These are phyloP conservation scores for Falco concolor DNA, from an alignment of 2,797 vertebrate genomes.

Conservation along the genomic window DNA sequence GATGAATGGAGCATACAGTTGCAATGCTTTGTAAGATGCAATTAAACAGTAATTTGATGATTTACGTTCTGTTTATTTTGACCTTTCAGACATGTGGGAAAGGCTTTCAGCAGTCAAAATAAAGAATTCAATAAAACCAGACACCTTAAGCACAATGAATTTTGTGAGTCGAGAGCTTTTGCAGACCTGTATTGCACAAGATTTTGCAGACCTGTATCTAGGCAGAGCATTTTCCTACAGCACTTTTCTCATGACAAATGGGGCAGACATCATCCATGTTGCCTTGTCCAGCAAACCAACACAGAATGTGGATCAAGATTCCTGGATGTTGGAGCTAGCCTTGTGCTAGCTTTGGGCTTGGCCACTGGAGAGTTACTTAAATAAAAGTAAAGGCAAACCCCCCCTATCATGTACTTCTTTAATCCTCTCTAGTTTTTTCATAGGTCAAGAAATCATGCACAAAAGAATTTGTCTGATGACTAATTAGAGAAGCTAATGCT, in stretches of 20 bases:
- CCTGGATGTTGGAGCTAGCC: neutral
- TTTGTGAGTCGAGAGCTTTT: neutral
- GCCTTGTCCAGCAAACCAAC: neutral
- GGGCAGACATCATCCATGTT: neutral
- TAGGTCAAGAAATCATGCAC: neutral
- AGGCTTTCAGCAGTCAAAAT: neutral
- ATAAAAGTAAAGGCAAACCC: too few relatives aligned
- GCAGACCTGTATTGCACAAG: neutral
- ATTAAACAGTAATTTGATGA: slow-evolving; percentile 15
- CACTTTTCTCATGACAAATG: neutral
- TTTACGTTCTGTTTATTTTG: neutral
- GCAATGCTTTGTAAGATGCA: neutral
- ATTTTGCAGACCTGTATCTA: neutral
- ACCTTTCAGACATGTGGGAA: neutral
- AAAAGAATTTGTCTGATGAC: neutral
- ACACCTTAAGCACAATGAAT: neutral
- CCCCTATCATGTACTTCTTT: neutral
- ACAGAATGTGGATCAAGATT: neutral
- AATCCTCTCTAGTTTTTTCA: neutral
- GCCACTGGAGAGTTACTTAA: neutral
- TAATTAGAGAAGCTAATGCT: neutral
- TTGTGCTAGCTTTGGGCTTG: neutral
- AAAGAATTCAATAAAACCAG: neutral
- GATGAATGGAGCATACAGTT: slow-evolving; percentile 5
- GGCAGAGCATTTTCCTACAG: neutral